Percentiles rank a stretch among this genome's conserved stretches.
Conservation (phyloP, 1,140 invertebrate genomes). For the Sitophilus oryzae region DNA sequence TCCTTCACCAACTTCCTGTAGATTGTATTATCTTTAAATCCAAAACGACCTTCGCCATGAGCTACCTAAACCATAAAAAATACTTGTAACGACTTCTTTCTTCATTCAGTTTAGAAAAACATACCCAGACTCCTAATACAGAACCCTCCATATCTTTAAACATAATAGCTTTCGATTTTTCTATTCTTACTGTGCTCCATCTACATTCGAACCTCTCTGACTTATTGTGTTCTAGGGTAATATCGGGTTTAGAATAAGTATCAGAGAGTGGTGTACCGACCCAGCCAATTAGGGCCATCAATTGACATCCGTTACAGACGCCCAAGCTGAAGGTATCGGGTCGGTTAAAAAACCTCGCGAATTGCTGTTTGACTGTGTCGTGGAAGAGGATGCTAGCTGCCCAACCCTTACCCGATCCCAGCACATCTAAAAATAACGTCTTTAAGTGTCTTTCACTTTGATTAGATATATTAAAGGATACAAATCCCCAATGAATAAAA, state of each 20-base stretch:
- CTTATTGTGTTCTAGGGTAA: slow-evolving; percentile 77
- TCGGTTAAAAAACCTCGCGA: slow-evolving; percentile 64
- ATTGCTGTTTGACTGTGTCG: slow-evolving; percentile 58
- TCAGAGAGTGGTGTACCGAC: slow-evolving; percentile 43
- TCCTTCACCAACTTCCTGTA: slow-evolving; percentile 53
- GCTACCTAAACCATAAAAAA: slow-evolving; percentile 46
- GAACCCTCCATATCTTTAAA: slow-evolving; percentile 78
- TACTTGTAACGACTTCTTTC: not conserved
- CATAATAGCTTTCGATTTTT: slow-evolving; percentile 74
- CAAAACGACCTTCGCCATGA: slow-evolving; percentile 88
- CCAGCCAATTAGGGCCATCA: slow-evolving; percentile 85
- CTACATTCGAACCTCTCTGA: slow-evolving; percentile 89
- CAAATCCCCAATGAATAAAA: too few species aligned
- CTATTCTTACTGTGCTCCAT: slow-evolving; percentile 70
- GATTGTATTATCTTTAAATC: slow-evolving; percentile 51
- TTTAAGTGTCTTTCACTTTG: too few species aligned
- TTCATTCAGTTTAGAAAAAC: not conserved
- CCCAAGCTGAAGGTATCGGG: slow-evolving; percentile 90
- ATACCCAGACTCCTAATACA: slow-evolving; percentile 84
- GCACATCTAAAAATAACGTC: slow-evolving; percentile 81
- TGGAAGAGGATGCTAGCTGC: slow-evolving; percentile 82
- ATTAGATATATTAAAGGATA: too few species aligned
- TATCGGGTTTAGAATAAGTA: slow-evolving; percentile 48
- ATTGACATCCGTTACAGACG: slow-evolving; percentile 96
- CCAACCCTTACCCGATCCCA: slow-evolving; percentile 97